phyloP scores from a whole-genome alignment of 2,797 vertebrate species.

The Darevskia nairensis region DNA sequence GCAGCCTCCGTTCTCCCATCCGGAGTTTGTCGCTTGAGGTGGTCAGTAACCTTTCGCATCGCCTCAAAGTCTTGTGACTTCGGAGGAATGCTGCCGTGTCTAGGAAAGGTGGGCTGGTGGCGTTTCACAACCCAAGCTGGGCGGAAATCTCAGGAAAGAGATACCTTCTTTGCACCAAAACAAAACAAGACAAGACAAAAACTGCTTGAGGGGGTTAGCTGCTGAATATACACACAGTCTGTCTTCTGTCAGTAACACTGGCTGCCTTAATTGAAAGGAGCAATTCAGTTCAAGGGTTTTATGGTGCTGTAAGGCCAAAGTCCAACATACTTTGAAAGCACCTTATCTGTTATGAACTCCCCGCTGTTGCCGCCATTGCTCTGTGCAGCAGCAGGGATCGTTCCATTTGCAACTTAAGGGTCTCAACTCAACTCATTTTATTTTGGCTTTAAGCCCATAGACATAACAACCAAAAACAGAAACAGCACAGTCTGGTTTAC shows the following conservation, averaged over 20 bases:
- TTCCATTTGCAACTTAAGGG: no score
- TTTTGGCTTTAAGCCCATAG: no score
- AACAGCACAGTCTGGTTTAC: no score
- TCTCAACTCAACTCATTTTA: no score
- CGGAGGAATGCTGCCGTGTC: conserved; percentile 57
- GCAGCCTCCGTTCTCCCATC: conserved; percentile 1
- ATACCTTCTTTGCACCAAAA: background rate
- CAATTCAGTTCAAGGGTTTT: background rate
- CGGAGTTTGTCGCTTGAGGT: background rate
- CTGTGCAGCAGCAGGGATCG: no score
- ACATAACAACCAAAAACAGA: no score
- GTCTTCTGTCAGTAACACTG: background rate
- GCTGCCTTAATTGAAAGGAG: background rate
- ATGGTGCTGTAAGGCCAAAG: background rate
- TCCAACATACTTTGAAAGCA: background rate
- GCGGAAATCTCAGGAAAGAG: conserved; percentile 57
- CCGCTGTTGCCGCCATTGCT: no score
- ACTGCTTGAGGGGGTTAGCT: background rate
- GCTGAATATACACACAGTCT: background rate
- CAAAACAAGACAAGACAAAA: no score
- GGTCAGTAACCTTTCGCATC: conserved; percentile 54
- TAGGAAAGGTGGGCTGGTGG: conserved; percentile 60
- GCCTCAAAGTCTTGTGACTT: conserved; percentile 41
- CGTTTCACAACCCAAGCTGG: conserved; percentile 68
- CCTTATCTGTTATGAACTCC: background rate